Evolutionary conservation across 2,888 invertebrate genomes (phyloP).

Genomic region (Spialia ferax): DNA sequence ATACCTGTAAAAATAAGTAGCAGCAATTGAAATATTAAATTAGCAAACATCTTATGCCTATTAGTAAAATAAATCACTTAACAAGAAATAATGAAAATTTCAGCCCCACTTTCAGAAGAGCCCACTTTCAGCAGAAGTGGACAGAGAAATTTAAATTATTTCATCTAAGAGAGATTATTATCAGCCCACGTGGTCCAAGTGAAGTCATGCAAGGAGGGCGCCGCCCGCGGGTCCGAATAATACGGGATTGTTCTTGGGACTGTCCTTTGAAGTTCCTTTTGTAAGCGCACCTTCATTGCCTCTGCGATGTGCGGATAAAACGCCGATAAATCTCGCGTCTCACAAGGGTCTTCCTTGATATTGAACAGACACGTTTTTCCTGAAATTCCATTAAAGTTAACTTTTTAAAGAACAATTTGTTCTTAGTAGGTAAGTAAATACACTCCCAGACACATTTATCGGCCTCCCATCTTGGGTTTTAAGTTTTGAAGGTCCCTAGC

Average conservation of each 20-base stretch:
- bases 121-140: not conserved
- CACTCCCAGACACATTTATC: too few relatives aligned
- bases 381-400: constrained; percentile 46
- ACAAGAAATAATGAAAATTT: too few relatives aligned
- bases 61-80: too few relatives aligned
- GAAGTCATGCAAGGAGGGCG: constrained; percentile 64
- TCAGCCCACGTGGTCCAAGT: constrained; percentile 70
- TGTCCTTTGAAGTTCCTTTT: constrained; percentile 57
- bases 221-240: constrained; percentile 61
- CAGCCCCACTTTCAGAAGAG: too few relatives aligned
- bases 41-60: too few relatives aligned
- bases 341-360: constrained; percentile 73
- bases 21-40: too few relatives aligned
- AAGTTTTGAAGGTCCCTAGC: too few relatives aligned
- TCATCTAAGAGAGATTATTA: constrained; percentile 22
- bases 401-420: too few relatives aligned
- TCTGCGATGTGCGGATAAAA: constrained; percentile 57
- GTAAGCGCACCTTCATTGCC: constrained; percentile 53
- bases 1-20: too few relatives aligned
- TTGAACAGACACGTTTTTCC: constrained; percentile 67
- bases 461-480: too few relatives aligned
- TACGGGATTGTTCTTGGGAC: constrained; percentile 59
- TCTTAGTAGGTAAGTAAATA: too few relatives aligned
- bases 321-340: constrained; percentile 61
- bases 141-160: not conserved